Evolutionary conservation across 1,140 invertebrate species (phyloP).

Genomic region (Gonatopus flavifemur): DNA sequence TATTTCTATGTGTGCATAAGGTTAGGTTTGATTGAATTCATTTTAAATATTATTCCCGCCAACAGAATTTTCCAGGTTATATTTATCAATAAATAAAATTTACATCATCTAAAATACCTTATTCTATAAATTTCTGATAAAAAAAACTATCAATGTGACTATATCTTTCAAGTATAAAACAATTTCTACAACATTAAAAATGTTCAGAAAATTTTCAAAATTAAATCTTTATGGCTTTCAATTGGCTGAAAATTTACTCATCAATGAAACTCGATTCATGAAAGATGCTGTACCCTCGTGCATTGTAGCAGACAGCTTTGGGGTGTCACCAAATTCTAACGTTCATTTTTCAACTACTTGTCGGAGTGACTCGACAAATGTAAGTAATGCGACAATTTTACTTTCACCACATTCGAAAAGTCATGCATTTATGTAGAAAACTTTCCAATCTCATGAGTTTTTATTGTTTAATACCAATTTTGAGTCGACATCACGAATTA

Average conservation of each 20-base stretch:
- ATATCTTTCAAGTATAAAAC: too few species aligned
- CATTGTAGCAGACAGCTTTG: background rate
- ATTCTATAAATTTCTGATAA: too few species aligned
- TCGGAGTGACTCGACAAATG: background rate
- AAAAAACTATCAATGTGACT: too few species aligned
- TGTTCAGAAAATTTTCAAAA: slow-evolving; percentile 16
- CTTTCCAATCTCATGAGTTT: background rate
- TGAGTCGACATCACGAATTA: background rate
- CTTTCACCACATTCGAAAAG: background rate
- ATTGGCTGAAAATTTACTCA: slow-evolving; percentile 20
- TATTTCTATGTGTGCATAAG: too few species aligned
- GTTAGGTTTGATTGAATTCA: too few species aligned
- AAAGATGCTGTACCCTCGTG: slow-evolving; percentile 6
- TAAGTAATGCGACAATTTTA: slow-evolving; percentile 24
- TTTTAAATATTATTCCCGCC: too few species aligned
- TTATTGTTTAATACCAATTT: background rate
- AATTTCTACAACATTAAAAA: too few species aligned
- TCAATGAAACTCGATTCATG: background rate
- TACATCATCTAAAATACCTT: too few species aligned
- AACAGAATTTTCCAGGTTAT: too few species aligned
- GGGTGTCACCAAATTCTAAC: background rate
- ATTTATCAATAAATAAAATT: too few species aligned
- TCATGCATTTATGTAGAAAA: background rate
- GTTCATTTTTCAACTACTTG: slow-evolving; percentile 11
- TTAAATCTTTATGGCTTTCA: slow-evolving; percentile 25